Conservation (phyloP, 2,888 invertebrate species). For the Ceriagrion tenellum region DNA sequence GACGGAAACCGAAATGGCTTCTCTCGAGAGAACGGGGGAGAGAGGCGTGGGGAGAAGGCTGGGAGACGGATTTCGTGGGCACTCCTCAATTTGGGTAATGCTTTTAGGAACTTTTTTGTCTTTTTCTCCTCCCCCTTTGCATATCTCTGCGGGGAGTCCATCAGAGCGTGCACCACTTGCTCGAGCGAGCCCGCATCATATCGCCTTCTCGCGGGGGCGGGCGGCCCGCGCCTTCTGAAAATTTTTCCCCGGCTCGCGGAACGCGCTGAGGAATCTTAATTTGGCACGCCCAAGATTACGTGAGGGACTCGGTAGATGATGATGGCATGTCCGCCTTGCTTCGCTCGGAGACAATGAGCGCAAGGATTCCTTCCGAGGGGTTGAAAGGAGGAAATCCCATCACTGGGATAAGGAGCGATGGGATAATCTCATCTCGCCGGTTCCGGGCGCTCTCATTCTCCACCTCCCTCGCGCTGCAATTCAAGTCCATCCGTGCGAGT, state of each 20-base stretch:
- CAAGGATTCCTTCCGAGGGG: neutral
- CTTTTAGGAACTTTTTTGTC: neutral
- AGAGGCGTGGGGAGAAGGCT: neutral
- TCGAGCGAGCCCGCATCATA: neutral
- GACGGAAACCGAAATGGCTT: slow-evolving; percentile 7
- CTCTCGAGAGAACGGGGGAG: neutral
- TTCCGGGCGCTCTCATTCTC: neutral
- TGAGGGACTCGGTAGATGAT: neutral
- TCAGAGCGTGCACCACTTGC: slow-evolving; percentile 20
- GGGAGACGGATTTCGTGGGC: neutral
- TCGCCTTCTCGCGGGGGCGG: too few species aligned
- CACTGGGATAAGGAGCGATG: neutral
- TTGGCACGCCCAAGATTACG: slow-evolving; percentile 21
- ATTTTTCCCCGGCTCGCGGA: neutral
- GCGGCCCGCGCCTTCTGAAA: neutral
- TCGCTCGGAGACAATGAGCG: neutral
- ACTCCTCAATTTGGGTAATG: slow-evolving; percentile 39
- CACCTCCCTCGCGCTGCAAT: neutral
- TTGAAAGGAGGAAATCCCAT: slow-evolving; percentile 1
- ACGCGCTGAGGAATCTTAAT: slow-evolving; percentile 23
- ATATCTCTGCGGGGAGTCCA: neutral
- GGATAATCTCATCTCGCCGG: slow-evolving; percentile 11
- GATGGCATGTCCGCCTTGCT: slow-evolving; percentile 16
- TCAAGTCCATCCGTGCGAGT: neutral
- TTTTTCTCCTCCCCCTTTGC: neutral